Percentiles rank a stretch among this genome's conserved stretches.
Evolutionary conservation across 64 coral and sea anemone species (phyloP).

Genomic region (Montipora sp.): DNA sequence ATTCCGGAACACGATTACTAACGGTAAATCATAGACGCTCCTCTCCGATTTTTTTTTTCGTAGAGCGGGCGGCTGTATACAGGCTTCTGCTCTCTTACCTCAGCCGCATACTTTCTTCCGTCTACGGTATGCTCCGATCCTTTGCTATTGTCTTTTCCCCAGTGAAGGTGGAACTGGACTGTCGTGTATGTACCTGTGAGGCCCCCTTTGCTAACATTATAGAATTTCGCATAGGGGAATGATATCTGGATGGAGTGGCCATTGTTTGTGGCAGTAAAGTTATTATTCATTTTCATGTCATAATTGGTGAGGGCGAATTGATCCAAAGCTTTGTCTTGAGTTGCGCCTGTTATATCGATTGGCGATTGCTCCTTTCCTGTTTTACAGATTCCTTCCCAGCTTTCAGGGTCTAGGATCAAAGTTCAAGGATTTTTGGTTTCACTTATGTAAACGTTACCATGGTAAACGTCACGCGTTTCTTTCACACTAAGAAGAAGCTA

Average conservation of each 20-base stretch:
- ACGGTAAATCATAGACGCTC: no score
- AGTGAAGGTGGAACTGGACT: conserved; percentile 40
- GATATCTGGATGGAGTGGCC: neutral
- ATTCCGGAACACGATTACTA: no score
- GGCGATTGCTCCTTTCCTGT: conserved; percentile 5
- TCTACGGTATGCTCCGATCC: conserved; percentile 54
- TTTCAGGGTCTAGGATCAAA: neutral
- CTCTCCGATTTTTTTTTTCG: no score
- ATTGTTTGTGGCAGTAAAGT: conserved; percentile 3
- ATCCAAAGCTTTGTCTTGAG: conserved; percentile 7
- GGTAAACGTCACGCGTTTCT: no score
- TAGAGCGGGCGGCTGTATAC: no score
- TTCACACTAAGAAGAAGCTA: no score
- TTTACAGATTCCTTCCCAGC: neutral
- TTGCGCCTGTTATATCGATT: neutral
- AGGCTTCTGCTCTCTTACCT: neutral
- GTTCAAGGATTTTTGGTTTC: neutral
- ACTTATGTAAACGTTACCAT: neutral
- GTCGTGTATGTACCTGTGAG: neutral
- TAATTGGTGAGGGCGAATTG: neutral
- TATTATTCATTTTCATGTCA: neutral
- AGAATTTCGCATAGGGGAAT: neutral
- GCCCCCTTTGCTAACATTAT: conserved; percentile 14
- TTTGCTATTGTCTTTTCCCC: neutral
- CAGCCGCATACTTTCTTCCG: conserved; percentile 24